These are phyloP conservation scores for Rhombomys opimus DNA, from an alignment of 2,113 vertebrate species.

Conservation along the genomic window DNA sequence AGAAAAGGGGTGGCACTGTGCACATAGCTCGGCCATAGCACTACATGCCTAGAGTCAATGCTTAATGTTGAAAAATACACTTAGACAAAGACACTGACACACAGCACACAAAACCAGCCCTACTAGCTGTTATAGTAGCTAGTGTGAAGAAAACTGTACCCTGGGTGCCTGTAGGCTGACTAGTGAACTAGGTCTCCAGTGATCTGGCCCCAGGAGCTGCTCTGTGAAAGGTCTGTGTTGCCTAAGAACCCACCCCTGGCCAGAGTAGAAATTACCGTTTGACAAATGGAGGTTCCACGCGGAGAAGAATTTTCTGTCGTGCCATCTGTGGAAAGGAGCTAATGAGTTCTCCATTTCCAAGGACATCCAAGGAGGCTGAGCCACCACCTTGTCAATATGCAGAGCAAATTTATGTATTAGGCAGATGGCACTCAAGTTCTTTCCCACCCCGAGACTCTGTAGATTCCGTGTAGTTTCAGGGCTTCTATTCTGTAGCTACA, in stretches of 20 bases:
- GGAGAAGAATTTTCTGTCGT: constrained; percentile 42
- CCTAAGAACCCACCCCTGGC: neutral
- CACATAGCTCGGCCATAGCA: neutral
- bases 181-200: neutral
- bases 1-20: neutral
- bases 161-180: neutral
- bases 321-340: constrained; percentile 31
- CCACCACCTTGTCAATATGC: constrained; percentile 61
- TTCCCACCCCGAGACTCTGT: constrained; percentile 31
- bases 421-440: constrained; percentile 69
- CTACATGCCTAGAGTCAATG: neutral
- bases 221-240: neutral
- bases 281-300: neutral
- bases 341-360: constrained; percentile 61
- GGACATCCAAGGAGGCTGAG: constrained; percentile 66
- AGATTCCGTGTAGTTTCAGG: constrained; percentile 48
- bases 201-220: neutral
- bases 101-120: neutral
- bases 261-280: constrained; percentile 22
- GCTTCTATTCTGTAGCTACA: constrained; percentile 62
- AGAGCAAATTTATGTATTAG: constrained; percentile 66
- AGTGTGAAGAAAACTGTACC: neutral
- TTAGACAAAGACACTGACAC: neutral
- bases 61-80: neutral
- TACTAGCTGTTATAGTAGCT: neutral